phyloP scores from a whole-genome alignment of 2,888 invertebrate genomes.

The Hoplodrina ambigua region DNA sequence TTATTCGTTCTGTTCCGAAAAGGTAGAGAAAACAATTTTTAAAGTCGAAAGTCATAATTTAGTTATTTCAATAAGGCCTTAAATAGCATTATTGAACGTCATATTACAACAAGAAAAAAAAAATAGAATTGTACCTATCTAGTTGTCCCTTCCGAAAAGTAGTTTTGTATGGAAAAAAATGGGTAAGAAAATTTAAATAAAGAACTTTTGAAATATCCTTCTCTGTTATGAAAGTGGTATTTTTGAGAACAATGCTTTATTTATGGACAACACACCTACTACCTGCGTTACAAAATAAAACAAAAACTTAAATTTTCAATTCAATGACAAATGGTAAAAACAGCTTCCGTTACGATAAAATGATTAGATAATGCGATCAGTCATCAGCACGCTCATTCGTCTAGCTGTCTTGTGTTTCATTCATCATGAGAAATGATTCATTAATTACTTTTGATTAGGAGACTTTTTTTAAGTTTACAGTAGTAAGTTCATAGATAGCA shows the following conservation, averaged over 20 bases:
- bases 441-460: constrained; percentile 16
- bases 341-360: constrained; percentile 54
- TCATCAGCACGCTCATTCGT: constrained; percentile 32
- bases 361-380: constrained; percentile 52
- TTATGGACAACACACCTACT: constrained; percentile 2
- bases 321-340: constrained; percentile 40
- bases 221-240: background rate
- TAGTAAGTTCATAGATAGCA: no score
- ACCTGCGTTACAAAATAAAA: constrained; percentile 5
- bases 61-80: no score
- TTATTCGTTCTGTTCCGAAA: background rate
- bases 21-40: background rate
- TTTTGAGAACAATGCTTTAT: background rate
- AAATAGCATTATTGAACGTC: no score
- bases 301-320: background rate
- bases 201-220: constrained; percentile 4
- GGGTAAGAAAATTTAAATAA: background rate
- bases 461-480: no score
- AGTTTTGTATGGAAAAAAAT: no score
- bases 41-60: no score
- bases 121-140: no score
- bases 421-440: constrained; percentile 47
- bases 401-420: constrained; percentile 33
- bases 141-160: no score
- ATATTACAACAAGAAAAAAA: no score